Conservation (phyloP, 2,888 invertebrate species). For the Temnothorax rugatulus region DNA sequence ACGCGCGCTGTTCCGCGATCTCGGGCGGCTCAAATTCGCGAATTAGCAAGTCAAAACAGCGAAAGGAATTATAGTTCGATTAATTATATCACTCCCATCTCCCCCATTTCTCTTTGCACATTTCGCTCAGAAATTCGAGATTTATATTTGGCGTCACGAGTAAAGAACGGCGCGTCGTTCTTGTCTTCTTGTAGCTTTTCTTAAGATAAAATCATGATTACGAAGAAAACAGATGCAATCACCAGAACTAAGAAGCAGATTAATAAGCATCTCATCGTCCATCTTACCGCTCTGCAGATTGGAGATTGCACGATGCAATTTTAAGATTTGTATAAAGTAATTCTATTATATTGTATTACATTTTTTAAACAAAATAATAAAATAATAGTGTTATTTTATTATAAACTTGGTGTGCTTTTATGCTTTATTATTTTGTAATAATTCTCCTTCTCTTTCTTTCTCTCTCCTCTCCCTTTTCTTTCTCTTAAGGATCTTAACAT, state of each 20-base stretch:
- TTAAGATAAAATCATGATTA: neutral
- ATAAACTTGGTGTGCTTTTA: neutral
- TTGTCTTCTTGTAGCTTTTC: neutral
- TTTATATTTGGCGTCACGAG: slow-evolving; percentile 9
- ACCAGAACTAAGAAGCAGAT: slow-evolving; percentile 24
- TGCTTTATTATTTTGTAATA: neutral
- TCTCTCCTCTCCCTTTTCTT: neutral
- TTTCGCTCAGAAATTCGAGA: slow-evolving; percentile 23
- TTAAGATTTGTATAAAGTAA: neutral
- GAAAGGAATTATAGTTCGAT: slow-evolving; percentile 49
- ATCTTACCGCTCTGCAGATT: neutral
- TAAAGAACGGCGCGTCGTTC: slow-evolving; percentile 16
- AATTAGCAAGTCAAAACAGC: slow-evolving; percentile 74
- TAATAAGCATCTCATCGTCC: slow-evolving; percentile 20
- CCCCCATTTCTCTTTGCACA: neutral
- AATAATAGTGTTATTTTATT: neutral
- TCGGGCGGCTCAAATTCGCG: slow-evolving; percentile 58
- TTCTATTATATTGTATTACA: no score
- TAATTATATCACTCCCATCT: slow-evolving; percentile 62
- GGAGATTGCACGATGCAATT: neutral
- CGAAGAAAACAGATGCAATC: slow-evolving; percentile 24
- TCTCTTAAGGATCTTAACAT: neutral
- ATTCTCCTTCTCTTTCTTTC: neutral
- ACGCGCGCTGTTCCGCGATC: slow-evolving; percentile 63
- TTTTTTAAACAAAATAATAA: neutral